Evolutionary conservation across 2,888 invertebrate species (phyloP).

Genomic region (Standfussiana lucernea): DNA sequence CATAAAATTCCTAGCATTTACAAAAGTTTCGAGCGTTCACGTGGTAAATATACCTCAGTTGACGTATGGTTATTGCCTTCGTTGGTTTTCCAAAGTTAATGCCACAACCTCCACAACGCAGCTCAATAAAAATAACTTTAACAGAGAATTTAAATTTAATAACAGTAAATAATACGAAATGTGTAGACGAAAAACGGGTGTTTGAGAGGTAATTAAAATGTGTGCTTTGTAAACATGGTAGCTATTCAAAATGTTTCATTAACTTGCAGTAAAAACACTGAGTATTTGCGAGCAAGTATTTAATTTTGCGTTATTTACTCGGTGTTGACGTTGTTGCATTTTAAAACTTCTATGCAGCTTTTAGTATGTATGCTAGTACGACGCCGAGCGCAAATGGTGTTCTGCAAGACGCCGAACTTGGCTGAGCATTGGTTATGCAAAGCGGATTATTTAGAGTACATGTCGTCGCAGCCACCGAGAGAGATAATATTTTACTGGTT

Average conservation of each 20-base stretch:
- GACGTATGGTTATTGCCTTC: conserved; percentile 46
- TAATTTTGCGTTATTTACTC: background rate
- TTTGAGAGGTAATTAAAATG: conserved; percentile 46
- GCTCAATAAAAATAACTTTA: conserved; percentile 54
- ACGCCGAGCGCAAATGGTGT: conserved; percentile 56
- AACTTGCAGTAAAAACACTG: background rate
- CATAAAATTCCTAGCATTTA: conserved; percentile 48
- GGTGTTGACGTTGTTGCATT: background rate
- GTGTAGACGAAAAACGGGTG: conserved; percentile 13
- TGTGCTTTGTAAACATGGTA: conserved; percentile 22
- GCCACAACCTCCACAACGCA: conserved; percentile 23
- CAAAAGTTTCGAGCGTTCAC: conserved; percentile 36
- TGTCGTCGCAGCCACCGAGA: conserved; percentile 30
- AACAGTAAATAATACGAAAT: conserved; percentile 41
- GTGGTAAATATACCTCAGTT: conserved; percentile 49
- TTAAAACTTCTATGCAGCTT: conserved; percentile 21
- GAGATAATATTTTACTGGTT: conserved; percentile 59
- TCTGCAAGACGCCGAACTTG: conserved; percentile 64
- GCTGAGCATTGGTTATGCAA: conserved; percentile 75
- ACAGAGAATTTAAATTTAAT: conserved; percentile 47
- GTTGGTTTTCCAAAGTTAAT: conserved; percentile 43
- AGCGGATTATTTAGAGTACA: conserved; percentile 74
- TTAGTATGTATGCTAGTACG: conserved; percentile 34
- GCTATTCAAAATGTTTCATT: conserved; percentile 35
- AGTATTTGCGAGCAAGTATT: background rate